Evolutionary conservation across 2,113 vertebrate genomes (phyloP), one percentile per base, ranked within the genome.

Genomic region (Mus spicilegus): DNA sequence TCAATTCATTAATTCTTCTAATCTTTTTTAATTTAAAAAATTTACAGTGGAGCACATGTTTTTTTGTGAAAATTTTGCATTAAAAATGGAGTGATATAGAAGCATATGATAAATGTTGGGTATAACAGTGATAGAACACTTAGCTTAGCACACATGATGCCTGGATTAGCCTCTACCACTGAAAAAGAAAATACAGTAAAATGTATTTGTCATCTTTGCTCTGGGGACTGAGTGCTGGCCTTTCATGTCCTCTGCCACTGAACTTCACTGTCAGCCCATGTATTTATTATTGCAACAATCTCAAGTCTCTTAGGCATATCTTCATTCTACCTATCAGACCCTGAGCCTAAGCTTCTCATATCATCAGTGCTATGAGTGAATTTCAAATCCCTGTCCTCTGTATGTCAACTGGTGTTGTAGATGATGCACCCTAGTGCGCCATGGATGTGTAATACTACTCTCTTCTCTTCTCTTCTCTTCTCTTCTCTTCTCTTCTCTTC

Each of bases 1-100:
- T 42, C 75, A n/a, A 87, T 65, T 14, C 63, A 92, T 90, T 92
- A 33, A 75, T 56, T 69, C 92, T 67, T 33, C 30, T 69, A 33
- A 16, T 33, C 13, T 69, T 69, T 78, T 11, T 87, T 33, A 84
- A 51, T 87, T 95, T 69, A 81, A 90, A 95, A 72, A 72, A n/a
- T 36, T 67, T 65, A 65, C 11, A 93, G 89, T 42, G 72, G 89
- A 94, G 7, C 46, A 87, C 11, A 7, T 67, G n/a, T 26, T 36
- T 87, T 96, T 96, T 69, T 82, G 3, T 89, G 82, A 94, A 90
- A 63, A 76, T 12, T 77, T 81, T 86, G 9, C 39, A 73, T 65
- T 56, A 82, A 95, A 89, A 46, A 89, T 84, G 49, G 70, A 72
- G 22, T 94, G 84, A 73, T 72, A 69, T 2, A 46, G 33, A 88